A percentile compares a stretch with the other conserved stretches of the same genome.
Conservation (phyloP, 2,113 vertebrate species). For the Phyllostomus hastatus region DNA sequence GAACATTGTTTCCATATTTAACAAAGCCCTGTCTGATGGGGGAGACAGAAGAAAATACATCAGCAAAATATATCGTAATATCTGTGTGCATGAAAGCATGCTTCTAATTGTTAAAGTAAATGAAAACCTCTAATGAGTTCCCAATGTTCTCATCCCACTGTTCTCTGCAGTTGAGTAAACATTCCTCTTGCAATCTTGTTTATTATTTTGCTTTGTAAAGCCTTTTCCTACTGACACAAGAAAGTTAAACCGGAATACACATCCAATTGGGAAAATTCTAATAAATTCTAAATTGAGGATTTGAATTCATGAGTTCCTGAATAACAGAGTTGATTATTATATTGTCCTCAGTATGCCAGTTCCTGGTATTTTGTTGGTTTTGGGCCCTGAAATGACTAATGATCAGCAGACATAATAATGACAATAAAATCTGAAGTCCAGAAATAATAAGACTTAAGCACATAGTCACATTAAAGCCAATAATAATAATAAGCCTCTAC, state of each 20-base stretch:
- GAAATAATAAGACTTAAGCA: conserved; percentile 33
- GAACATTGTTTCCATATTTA: not conserved
- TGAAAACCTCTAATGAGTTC: not conserved
- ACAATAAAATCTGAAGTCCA: not conserved
- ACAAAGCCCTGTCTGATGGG: not conserved
- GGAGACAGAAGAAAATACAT: not conserved
- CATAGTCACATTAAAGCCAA: conserved; percentile 12
- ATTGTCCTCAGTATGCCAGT: not conserved
- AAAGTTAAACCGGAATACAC: conserved; percentile 7
- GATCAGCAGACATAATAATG: conserved; percentile 35
- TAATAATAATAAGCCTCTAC: not conserved
- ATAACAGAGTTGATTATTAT: conserved; percentile 22
- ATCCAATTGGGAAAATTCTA: conserved; percentile 15
- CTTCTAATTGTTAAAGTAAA: conserved; percentile 24
- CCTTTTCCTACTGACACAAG: conserved; percentile 14
- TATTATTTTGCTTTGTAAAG: conserved; percentile 11
- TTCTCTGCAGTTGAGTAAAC: not conserved
- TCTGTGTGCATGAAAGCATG: not conserved
- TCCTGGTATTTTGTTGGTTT: conserved; percentile 24
- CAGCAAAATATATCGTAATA: not conserved
- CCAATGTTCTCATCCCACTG: not conserved
- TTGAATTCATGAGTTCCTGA: conserved; percentile 27
- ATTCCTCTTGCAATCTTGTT: not conserved
- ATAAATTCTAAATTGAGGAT: conserved; percentile 8
- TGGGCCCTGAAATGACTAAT: conserved; percentile 17